phyloP scores from a whole-genome alignment of 2,888 invertebrate genomes.

The Cyclophora albipunctata region DNA sequence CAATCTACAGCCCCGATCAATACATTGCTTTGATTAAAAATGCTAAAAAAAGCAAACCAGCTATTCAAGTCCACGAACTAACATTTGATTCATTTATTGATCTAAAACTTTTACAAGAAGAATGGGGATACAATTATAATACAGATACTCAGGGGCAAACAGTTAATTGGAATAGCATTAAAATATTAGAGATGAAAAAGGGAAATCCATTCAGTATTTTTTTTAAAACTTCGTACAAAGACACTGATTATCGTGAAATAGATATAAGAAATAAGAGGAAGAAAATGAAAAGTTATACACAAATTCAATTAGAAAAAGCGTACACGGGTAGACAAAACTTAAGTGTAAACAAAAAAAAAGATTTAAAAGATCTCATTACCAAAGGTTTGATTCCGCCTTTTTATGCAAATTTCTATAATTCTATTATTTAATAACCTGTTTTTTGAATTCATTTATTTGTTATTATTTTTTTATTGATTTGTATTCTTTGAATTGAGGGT shows the following conservation, averaged over 20 bases:
- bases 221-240: conserved; percentile 17
- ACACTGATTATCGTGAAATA: conserved; percentile 10
- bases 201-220: conserved; percentile 5
- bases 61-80: conserved; percentile 16
- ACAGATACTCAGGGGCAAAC: conserved; percentile 10
- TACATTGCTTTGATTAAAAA: conserved; percentile 6
- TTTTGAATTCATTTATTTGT: too few relatives aligned
- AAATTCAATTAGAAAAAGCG: background rate
- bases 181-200: conserved; percentile 12
- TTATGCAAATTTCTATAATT: background rate
- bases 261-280: conserved; percentile 16
- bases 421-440: background rate
- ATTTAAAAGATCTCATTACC: background rate
- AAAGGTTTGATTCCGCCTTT: background rate
- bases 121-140: conserved; percentile 21
- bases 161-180: conserved; percentile 20
- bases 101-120: conserved; percentile 15
- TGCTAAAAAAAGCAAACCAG: conserved; percentile 10
- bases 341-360: conserved; percentile 1
- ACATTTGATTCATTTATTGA: conserved; percentile 14
- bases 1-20: conserved; percentile 7
- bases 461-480: too few relatives aligned
- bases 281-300: background rate
- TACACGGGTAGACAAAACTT: conserved; percentile 1
- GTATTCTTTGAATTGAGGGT: too few relatives aligned